Percentiles rank a stretch among this genome's conserved stretches.
Conservation (phyloP, 2,113 vertebrate genomes). For the Rhineura floridana region DNA sequence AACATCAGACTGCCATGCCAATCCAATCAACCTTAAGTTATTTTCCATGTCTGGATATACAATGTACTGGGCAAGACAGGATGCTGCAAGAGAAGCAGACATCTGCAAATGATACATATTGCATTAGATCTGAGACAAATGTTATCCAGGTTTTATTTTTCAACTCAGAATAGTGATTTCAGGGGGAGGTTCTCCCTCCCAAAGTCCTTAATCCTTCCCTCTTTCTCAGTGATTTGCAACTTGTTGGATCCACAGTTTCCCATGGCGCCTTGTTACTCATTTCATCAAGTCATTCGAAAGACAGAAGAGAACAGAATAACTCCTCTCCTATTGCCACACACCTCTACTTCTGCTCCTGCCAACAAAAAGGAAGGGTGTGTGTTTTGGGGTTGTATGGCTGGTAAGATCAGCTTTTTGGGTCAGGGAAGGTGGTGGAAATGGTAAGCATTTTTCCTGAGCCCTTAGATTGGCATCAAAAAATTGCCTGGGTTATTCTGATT, state of each 20-base stretch:
- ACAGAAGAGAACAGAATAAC: too few species aligned
- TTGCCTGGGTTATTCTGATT: too few species aligned
- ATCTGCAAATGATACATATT: background rate
- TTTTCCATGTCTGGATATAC: background rate
- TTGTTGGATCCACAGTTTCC: too few species aligned
- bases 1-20: background rate
- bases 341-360: too few species aligned
- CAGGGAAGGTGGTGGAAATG: background rate
- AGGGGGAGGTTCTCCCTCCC: too few species aligned
- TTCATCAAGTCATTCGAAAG: background rate
- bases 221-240: too few species aligned
- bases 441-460: too few species aligned
- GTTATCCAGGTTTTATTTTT: background rate
- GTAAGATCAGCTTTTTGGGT: background rate
- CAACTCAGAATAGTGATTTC: too few species aligned
- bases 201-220: background rate
- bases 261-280: background rate
- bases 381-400: background rate
- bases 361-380: background rate
- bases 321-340: too few species aligned
- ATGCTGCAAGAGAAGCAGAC: background rate
- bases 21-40: too few species aligned
- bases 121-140: background rate
- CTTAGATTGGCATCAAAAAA: background rate
- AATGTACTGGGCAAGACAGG: background rate